Conservation (phyloP, 1,140 invertebrate species). For the Hypsibius dujardini region DNA sequence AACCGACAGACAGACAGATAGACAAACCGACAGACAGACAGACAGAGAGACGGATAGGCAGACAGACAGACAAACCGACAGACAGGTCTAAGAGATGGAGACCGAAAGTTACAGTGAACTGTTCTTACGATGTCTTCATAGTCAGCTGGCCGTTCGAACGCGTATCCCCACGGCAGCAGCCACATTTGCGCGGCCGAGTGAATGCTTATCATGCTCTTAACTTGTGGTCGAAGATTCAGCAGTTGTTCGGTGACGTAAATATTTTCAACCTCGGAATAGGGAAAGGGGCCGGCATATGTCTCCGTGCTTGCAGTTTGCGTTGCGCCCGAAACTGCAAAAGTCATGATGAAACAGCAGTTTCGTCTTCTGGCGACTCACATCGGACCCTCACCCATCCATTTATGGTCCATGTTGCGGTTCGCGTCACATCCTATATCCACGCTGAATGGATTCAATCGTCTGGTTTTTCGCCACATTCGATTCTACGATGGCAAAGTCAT, state of each 20-base stretch:
- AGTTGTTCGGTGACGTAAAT: neutral
- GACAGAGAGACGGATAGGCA: too few relatives aligned
- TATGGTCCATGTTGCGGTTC: conserved; percentile 19
- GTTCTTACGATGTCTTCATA: neutral
- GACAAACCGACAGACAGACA: too few relatives aligned
- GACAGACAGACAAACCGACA: too few relatives aligned
- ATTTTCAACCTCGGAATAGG: conserved; percentile 8
- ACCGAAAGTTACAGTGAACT: too few relatives aligned
- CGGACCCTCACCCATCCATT: conserved; percentile 19
- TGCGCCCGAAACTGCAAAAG: conserved; percentile 9
- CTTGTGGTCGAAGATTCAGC: neutral
- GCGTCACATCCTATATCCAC: conserved; percentile 19
- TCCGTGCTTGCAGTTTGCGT: neutral
- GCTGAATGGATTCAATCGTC: conserved; percentile 16
- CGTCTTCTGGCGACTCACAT: neutral
- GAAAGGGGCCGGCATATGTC: conserved; percentile 5
- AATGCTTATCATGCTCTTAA: neutral
- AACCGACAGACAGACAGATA: too few relatives aligned
- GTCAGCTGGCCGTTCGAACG: neutral
- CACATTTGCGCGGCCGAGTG: neutral
- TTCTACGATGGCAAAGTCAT: conserved; percentile 16
- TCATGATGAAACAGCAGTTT: neutral
- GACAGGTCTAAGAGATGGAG: too few relatives aligned
- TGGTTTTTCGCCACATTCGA: conserved; percentile 22
- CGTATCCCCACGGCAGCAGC: conserved; percentile 6